Conservation (phyloP, 2,888 invertebrate species). For the Pammene fasciana region DNA sequence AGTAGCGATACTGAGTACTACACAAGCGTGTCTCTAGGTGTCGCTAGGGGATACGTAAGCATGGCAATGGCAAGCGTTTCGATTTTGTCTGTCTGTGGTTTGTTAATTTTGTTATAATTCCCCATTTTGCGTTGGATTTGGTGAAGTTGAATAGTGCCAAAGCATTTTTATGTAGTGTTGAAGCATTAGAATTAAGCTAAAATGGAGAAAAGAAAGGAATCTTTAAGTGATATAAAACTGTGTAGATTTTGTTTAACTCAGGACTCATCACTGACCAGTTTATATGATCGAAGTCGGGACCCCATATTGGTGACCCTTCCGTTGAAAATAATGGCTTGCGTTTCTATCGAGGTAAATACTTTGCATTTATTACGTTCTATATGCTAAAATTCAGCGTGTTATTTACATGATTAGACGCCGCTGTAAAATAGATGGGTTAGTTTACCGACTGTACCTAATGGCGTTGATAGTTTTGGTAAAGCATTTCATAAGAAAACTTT, state of each 20-base stretch:
- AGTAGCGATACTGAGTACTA: conserved; percentile 7
- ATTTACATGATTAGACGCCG: not conserved
- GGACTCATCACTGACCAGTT: conserved; percentile 85
- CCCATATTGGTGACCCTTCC: conserved; percentile 86
- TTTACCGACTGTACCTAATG: conserved; percentile 37
- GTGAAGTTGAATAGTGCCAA: conserved; percentile 20
- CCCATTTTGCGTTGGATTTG: conserved; percentile 36
- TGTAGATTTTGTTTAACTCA: conserved; percentile 90
- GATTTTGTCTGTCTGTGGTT: conserved; percentile 37
- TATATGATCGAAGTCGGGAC: conserved; percentile 84
- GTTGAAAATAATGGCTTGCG: conserved; percentile 90
- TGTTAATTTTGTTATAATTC: conserved; percentile 28
- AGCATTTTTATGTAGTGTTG: conserved; percentile 28
- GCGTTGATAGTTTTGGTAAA: conserved; percentile 37
- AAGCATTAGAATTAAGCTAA: conserved; percentile 46
- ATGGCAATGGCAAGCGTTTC: conserved; percentile 35
- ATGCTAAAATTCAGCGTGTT: not conserved
- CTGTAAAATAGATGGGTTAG: not conserved
- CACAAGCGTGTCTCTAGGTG: conserved; percentile 5
- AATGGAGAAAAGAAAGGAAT: conserved; percentile 85
- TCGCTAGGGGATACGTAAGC: conserved; percentile 1
- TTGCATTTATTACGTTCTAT: not conserved
- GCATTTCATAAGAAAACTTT: not conserved
- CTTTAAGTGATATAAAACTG: conserved; percentile 85
- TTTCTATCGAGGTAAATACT: conserved; percentile 88